Base-by-base conservation (phyloP, 2,797 vertebrate species). In the Peromyscus eremicus region DNA sequence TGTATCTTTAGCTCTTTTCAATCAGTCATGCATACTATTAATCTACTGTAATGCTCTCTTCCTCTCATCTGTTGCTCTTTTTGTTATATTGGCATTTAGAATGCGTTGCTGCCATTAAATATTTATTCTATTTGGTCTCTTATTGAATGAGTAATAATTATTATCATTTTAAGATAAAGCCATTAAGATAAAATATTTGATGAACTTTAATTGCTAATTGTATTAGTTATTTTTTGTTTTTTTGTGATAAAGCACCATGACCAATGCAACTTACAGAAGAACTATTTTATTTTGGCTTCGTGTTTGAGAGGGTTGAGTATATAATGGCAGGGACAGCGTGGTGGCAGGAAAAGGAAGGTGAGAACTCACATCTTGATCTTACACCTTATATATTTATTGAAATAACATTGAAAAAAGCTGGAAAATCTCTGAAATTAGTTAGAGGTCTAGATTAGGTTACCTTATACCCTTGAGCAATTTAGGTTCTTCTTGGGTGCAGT, bases 171-270 rank as follows among this genome's bases (percentile, higher is more conserved):
- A 89, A 95, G 95, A 95, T 95, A 97, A 96, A 52, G 6, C n/a
- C 37, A 89, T 97, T 97, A 94, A 95, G 93, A 83, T 95, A 87
- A 71, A 93, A 34, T 96, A 87, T 95, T 97, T 97, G 79, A 94
- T 94, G 62, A 93, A 91, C 52, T 96, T 89, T 91, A 93, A 94
- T 84, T 97, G 88, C 87, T 90, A 84, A 82, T 94, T 68, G 9
- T 84, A 66, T 46, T 84, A 64, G 32, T 66, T 46, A 66, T 29
- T 64, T 64, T 83, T 64, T 64, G 3, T 84, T 4, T 84, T 4
- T 17, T 40, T 84, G 17, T 84, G 43, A 34, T 66, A 84, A 84
- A 66, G 21, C 27, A 66, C 82, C 29, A 34, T 84, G 32, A 8
- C 40, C 62, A 84, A 14, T 34, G 62, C 10, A 84, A 68, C 29